A percentile compares a stretch with the other conserved stretches of the same genome.
Evolutionary conservation across 2,888 invertebrate species (phyloP).

Genomic region (Celastrina argiolus): DNA sequence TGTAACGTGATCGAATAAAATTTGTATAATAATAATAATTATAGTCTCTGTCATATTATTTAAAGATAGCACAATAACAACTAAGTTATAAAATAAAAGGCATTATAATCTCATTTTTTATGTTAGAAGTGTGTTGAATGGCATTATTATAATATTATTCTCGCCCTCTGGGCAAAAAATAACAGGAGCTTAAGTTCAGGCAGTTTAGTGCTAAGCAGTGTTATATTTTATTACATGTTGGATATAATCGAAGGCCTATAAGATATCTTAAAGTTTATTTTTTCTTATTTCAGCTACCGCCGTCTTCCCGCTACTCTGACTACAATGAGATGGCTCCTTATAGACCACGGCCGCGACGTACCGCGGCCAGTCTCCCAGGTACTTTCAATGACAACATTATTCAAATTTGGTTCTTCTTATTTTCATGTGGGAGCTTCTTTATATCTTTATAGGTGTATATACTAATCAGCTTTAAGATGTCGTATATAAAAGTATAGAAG

Average conservation of each 20-base stretch:
- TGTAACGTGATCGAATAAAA: too few species aligned
- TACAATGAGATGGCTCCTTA: constrained; percentile 73
- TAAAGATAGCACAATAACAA: too few species aligned
- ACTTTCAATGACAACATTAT: constrained; percentile 20
- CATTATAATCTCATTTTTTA: too few species aligned
- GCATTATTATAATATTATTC: too few species aligned
- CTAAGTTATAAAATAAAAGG: too few species aligned
- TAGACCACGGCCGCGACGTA: constrained; percentile 65
- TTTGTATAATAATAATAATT: too few species aligned
- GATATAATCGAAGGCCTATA: neutral
- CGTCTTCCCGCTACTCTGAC: constrained; percentile 70
- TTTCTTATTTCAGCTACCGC: constrained; percentile 51
- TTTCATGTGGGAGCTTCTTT: neutral
- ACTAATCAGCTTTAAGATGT: neutral
- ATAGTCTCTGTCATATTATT: too few species aligned
- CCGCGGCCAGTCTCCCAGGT: constrained; percentile 73
- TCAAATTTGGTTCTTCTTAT: neutral
- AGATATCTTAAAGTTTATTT: neutral
- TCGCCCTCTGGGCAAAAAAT: too few species aligned
- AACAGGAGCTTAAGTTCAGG: too few species aligned
- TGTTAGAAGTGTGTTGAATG: too few species aligned
- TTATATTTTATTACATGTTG: neutral
- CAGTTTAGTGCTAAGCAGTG: too few species aligned
- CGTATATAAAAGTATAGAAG: neutral
- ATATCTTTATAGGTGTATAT: constrained; percentile 5